These are phyloP conservation scores for Drosophila nigromelanica DNA, from an alignment of 1,140 invertebrate species.

Conservation along the genomic window DNA sequence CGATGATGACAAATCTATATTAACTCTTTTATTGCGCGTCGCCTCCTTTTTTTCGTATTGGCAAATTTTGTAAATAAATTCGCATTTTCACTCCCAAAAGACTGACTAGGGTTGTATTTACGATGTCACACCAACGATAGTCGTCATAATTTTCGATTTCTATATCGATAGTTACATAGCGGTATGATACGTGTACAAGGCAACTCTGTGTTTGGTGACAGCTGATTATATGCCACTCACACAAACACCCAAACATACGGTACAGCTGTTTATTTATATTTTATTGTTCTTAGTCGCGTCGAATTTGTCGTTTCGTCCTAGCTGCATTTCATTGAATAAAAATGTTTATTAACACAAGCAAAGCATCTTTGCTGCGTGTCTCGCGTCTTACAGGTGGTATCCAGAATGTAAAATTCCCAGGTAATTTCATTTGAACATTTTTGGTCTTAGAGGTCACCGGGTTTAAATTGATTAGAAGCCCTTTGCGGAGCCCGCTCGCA, in stretches of 20 bases:
- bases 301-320: slow-evolving; percentile 19
- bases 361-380: slow-evolving; percentile 21
- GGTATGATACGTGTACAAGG: not conserved
- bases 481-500: slow-evolving; percentile 1
- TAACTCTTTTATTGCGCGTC: slow-evolving; percentile 39
- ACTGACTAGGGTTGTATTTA: slow-evolving; percentile 34
- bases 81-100: slow-evolving; percentile 54
- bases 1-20: slow-evolving; percentile 16
- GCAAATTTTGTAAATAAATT: slow-evolving; percentile 60
- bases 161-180: slow-evolving; percentile 1
- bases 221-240: slow-evolving; percentile 16
- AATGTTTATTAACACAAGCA: slow-evolving; percentile 37
- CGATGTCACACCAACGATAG: slow-evolving; percentile 21
- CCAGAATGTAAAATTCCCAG: slow-evolving; percentile 36
- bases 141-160: not conserved
- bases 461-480: slow-evolving; percentile 45
- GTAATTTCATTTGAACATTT: slow-evolving; percentile 13
- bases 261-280: slow-evolving; percentile 26
- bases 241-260: not conserved
- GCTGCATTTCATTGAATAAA: not conserved
- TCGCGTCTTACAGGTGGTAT: slow-evolving; percentile 18
- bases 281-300: slow-evolving; percentile 21
- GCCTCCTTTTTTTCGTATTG: slow-evolving; percentile 42
- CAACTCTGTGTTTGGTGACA: slow-evolving; percentile 10
- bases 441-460: slow-evolving; percentile 33